Evolutionary conservation across 2,113 vertebrate genomes (phyloP).

Genomic region (Dendrocopos noguchii): DNA sequence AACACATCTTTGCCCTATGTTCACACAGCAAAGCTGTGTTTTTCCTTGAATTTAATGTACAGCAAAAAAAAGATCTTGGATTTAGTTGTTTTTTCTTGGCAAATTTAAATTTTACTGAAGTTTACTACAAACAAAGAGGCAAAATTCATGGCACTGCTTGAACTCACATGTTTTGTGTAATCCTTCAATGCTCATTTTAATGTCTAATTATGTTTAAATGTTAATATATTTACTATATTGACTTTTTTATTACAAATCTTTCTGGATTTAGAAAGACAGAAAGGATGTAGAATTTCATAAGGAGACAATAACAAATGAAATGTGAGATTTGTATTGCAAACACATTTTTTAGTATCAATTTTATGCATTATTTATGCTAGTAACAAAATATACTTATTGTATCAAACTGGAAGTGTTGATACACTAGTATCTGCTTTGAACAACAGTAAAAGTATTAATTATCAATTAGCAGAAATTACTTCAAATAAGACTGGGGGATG

Average conservation of each 20-base stretch:
- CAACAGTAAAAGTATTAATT: slow-evolving; percentile 75
- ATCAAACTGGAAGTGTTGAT: slow-evolving; percentile 58
- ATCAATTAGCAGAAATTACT: slow-evolving; percentile 74
- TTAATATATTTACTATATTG: neutral
- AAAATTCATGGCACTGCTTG: neutral
- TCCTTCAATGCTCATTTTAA: neutral
- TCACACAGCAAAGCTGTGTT: neutral
- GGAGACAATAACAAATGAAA: neutral
- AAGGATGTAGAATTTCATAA: neutral
- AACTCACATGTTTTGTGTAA: neutral
- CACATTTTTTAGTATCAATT: slow-evolving; percentile 50
- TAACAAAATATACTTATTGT: slow-evolving; percentile 59
- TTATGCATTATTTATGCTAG: slow-evolving; percentile 62
- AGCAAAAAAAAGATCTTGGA: neutral
- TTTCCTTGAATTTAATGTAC: neutral
- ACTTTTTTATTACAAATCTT: neutral
- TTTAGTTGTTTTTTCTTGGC: neutral
- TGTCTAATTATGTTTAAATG: neutral
- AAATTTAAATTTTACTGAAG: neutral
- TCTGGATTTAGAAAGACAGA: neutral
- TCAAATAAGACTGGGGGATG: slow-evolving; percentile 55
- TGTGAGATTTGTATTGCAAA: neutral
- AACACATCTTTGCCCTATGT: neutral
- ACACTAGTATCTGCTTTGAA: slow-evolving; percentile 59
- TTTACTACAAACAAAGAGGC: neutral